phyloP scores from a whole-genome alignment of 2,113 vertebrate genomes.

The Cephalopterus ornatus region DNA sequence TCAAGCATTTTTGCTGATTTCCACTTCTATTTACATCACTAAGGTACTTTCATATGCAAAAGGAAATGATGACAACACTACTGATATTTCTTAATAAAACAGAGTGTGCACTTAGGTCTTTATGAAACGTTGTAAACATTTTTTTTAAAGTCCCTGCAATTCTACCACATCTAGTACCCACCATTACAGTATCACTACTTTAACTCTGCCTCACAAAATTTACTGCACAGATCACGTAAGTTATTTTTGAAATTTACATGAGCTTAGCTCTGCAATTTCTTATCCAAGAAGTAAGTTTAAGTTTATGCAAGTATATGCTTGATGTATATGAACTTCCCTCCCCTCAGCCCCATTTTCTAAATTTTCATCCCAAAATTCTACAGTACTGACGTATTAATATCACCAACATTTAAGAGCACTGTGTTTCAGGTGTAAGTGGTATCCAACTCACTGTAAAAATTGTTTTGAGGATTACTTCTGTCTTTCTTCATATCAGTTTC shows the following conservation, averaged over 20 bases:
- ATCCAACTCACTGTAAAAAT: not conserved
- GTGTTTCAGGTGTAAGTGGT: not conserved
- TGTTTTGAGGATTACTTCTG: not conserved
- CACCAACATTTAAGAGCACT: not conserved
- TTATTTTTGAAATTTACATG: not conserved
- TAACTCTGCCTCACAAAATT: not conserved
- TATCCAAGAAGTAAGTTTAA: not conserved
- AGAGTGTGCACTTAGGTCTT: not conserved
- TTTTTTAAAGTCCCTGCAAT: not conserved
- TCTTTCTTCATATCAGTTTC: not conserved
- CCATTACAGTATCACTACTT: not conserved
- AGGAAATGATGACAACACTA: not conserved
- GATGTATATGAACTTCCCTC: not conserved
- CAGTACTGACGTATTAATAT: not conserved
- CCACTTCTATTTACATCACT: not conserved
- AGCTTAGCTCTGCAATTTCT: not conserved
- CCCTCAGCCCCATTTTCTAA: rapidly evolving
- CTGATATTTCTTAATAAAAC: not conserved
- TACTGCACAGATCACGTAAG: rapidly evolving
- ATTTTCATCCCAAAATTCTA: not conserved
- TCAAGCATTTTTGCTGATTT: not conserved
- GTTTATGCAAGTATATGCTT: not conserved
- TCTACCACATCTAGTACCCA: not conserved
- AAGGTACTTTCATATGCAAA: not conserved
- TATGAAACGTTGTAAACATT: rapidly evolving